Evolutionary conservation across 2,888 invertebrate species (phyloP), one percentile per base, ranked within the genome.

Genomic region (Hylaea fasciaria): DNA sequence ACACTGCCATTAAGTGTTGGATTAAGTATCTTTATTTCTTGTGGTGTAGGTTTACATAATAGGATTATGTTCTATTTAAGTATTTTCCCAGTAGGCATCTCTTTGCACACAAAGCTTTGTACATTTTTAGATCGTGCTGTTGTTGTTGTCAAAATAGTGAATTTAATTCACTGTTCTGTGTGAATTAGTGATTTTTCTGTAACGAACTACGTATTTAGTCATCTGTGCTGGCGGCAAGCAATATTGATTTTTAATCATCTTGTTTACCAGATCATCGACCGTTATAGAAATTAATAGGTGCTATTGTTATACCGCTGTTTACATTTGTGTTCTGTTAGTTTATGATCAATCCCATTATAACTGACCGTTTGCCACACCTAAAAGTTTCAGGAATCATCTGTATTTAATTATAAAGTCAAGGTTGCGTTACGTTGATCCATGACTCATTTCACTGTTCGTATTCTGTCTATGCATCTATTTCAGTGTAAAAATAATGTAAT

Each of bases 371-470:
- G 29, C 43, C 14, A n/a, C 14, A 39, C 28, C 14, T 39, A 54
- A 50, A 40, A 13, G 40, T 12, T 41, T 37, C 29, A 8, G 51
- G 29, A 51, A 43, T 40, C 53, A 17, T 41, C 35, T 37, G 16
- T 47, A 29, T 29, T 56, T 51, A 29, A 43, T 61, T 51, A 61
- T 13, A 55, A 43, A 28, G 17, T 29, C 47, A 47, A 54, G 51
- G 60, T 56, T 55, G 10, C n/a, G 46, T 46, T 55, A 10, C n/a
- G 46, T 46, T 35, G 16, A 37, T 37, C 11, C 17, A 14, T 40
- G 16, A 41, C n/a, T 44, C 17, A 35, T 32, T 35, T 52, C 28
- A 28, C 14, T 11, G 0, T 40, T 40, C 28, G 1, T 22, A 22
- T 22, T 22, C n/a, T 5, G 44, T 8, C n/a, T 3, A 22, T 2